phyloP scores from a whole-genome alignment of 2,888 invertebrate species.

The Hesperia comma region DNA sequence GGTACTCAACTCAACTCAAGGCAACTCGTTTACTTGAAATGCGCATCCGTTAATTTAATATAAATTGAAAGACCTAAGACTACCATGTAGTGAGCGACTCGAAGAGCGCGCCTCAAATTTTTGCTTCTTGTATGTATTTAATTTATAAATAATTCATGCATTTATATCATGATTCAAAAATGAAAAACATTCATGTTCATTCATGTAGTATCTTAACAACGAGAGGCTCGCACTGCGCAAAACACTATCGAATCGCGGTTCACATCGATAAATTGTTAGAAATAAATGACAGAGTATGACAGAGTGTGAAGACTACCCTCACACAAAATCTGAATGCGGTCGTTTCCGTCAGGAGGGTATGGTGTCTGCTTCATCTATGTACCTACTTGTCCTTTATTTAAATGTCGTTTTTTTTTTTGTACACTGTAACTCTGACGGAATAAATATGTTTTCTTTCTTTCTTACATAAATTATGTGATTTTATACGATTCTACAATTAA shows the following conservation, averaged over 20 bases:
- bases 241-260: slow-evolving; percentile 49
- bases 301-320: no score
- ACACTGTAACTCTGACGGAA: no score
- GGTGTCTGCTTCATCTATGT: no score
- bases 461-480: slow-evolving; percentile 63
- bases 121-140: slow-evolving; percentile 10
- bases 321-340: no score
- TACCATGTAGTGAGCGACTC: slow-evolving; percentile 8
- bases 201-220: slow-evolving; percentile 39
- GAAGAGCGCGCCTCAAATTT: slow-evolving; percentile 9
- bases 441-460: no score
- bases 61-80: not conserved
- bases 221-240: slow-evolving; percentile 49
- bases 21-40: not conserved
- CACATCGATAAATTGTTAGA: slow-evolving; percentile 55
- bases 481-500: slow-evolving; percentile 58
- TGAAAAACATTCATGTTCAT: slow-evolving; percentile 35
- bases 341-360: no score
- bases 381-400: no score
- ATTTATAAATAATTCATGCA: slow-evolving; percentile 28
- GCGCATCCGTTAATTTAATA: not conserved
- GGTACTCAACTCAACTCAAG: no score
- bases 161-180: slow-evolving; percentile 8
- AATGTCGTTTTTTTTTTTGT: no score
- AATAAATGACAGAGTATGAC: slow-evolving; percentile 62